phyloP scores from a whole-genome alignment of 2,113 vertebrate genomes.

The Pseudonaja textilis region DNA sequence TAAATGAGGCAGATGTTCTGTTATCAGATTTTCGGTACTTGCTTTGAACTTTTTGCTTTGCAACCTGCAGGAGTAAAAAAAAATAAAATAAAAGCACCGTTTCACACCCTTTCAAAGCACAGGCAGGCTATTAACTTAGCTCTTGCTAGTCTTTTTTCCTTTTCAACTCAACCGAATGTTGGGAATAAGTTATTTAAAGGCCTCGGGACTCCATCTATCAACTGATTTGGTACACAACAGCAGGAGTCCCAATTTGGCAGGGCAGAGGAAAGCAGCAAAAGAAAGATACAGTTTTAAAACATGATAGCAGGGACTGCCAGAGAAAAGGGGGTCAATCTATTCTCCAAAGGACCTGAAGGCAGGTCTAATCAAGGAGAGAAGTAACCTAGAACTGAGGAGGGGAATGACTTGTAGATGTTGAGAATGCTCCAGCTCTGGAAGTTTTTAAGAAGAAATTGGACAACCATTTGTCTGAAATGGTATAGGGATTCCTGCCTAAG shows the following conservation, averaged over 20 bases:
- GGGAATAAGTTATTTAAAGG: neutral
- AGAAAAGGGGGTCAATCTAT: neutral
- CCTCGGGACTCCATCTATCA: neutral
- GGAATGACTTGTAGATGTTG: neutral
- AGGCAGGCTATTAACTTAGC: neutral
- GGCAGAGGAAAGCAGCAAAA: neutral
- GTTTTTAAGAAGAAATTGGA: too few relatives aligned
- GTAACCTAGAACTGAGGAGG: too few relatives aligned
- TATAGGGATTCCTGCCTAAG: too few relatives aligned
- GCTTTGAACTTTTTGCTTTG: neutral
- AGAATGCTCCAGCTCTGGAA: too few relatives aligned
- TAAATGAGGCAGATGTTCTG: neutral
- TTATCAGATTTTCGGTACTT: neutral
- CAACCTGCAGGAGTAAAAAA: neutral
- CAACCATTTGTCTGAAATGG: too few relatives aligned
- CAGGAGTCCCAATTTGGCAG: neutral
- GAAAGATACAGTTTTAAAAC: neutral
- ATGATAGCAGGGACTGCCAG: neutral
- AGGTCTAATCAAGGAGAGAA: neutral
- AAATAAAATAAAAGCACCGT: neutral
- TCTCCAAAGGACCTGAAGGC: neutral
- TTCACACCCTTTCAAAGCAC: neutral
- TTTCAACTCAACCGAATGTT: neutral
- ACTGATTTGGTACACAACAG: neutral
- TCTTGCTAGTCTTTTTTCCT: neutral